These are phyloP conservation scores for Phasia obesa DNA, from an alignment of 2,888 invertebrate genomes.

Conservation along the genomic window DNA sequence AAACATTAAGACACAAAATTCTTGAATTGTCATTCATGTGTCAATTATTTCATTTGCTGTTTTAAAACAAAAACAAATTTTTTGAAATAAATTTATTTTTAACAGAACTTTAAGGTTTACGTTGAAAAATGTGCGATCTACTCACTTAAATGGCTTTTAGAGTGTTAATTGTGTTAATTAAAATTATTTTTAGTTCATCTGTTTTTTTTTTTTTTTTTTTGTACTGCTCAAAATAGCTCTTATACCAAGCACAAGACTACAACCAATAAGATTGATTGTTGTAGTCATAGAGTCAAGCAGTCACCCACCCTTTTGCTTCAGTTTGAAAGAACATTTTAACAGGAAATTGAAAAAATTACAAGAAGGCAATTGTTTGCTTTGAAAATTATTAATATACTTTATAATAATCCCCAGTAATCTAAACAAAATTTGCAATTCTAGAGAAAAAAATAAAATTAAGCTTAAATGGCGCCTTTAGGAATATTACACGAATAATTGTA, in stretches of 20 bases:
- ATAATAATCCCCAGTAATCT: background rate
- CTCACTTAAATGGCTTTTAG: slow-evolving; percentile 10
- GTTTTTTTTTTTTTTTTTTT: slow-evolving; percentile 6
- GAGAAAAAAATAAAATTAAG: slow-evolving; percentile 1
- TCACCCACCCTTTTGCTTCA: slow-evolving; percentile 22
- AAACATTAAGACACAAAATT: too few species aligned
- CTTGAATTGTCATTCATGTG: slow-evolving; percentile 5
- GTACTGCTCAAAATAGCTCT: background rate
- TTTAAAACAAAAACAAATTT: background rate
- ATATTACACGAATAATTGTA: background rate
- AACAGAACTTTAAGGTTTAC: background rate
- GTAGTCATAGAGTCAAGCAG: slow-evolving; percentile 26
- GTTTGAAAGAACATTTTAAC: slow-evolving; percentile 13
- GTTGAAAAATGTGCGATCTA: slow-evolving; percentile 35
- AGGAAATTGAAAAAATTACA: slow-evolving; percentile 52
- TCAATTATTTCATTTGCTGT: slow-evolving; percentile 29
- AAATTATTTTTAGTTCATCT: slow-evolving; percentile 65
- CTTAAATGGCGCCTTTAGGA: slow-evolving; percentile 14
- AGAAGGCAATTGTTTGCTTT: slow-evolving; percentile 26
- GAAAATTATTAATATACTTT: slow-evolving; percentile 17
- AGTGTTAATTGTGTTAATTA: slow-evolving; percentile 69
- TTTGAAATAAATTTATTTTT: background rate
- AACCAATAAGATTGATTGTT: slow-evolving; percentile 58
- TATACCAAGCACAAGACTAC: background rate
- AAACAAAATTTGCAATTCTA: slow-evolving; percentile 4